Conservation (phyloP, 2,797 vertebrate species). For the Nasua narica region DNA sequence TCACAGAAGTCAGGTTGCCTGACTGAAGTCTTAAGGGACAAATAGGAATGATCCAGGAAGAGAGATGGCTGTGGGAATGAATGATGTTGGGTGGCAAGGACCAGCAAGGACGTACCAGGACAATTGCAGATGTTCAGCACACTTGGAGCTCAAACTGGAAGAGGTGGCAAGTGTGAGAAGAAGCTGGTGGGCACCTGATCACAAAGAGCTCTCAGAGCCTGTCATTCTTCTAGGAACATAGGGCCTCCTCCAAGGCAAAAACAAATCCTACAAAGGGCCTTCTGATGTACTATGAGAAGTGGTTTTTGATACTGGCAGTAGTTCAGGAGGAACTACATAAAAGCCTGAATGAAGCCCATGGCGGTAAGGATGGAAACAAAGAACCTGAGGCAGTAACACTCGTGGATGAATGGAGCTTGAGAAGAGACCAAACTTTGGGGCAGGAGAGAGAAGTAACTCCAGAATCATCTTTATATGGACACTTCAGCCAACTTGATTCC, state of each 20-base stretch:
- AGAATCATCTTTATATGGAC: not conserved
- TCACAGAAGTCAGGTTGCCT: not conserved
- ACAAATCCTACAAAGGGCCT: not conserved
- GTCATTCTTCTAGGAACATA: not conserved
- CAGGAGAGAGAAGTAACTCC: not conserved
- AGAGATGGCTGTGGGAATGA: not conserved
- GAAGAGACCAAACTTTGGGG: not conserved
- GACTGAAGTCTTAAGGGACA: not conserved
- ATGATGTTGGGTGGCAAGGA: not conserved
- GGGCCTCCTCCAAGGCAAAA: not conserved
- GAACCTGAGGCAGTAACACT: not conserved
- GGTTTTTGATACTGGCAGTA: not conserved
- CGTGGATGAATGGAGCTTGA: rapidly evolving
- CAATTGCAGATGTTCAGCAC: not conserved
- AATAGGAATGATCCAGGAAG: not conserved
- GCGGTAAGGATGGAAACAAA: not conserved
- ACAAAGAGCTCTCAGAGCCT: not conserved
- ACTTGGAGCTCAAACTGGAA: not conserved
- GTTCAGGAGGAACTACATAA: not conserved
- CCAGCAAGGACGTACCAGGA: not conserved
- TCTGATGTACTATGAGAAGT: not conserved
- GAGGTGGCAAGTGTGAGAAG: not conserved
- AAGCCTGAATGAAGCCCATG: not conserved
- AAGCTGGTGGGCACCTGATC: not conserved
- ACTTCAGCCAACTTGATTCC: not conserved